Percentiles rank a stretch among this genome's conserved stretches.
phyloP scores from a whole-genome alignment of 2,113 vertebrate genomes.

The Mus spicilegus region DNA sequence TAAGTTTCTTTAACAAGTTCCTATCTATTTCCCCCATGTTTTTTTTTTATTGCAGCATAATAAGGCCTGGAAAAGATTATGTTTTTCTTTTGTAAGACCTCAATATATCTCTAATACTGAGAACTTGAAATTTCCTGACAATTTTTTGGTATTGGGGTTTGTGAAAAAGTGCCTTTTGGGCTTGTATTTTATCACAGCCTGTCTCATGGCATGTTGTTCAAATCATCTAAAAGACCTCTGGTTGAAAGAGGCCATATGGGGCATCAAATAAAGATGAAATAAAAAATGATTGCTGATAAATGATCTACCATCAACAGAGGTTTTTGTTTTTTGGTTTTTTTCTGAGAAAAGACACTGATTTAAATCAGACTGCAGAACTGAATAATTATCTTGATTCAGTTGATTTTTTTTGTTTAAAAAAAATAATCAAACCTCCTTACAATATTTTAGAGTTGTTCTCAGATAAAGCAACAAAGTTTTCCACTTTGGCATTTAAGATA shows the following conservation, averaged over 20 bases:
- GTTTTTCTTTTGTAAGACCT: slow-evolving; percentile 50
- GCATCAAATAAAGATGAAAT: not conserved
- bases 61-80: not conserved
- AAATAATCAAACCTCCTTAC: not conserved
- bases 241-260: not conserved
- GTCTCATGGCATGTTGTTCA: not conserved
- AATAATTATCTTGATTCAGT: slow-evolving; percentile 1
- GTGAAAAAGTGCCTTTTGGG: not conserved
- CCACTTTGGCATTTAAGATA: not conserved
- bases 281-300: not conserved
- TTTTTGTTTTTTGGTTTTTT: not conserved
- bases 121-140: not conserved
- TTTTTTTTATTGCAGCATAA: slow-evolving; percentile 10
- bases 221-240: not conserved
- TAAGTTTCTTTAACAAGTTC: not conserved
- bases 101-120: slow-evolving; percentile 9
- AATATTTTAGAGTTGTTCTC: not conserved
- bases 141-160: not conserved
- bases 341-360: not conserved
- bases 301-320: not conserved
- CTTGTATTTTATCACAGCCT: not conserved
- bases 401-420: not conserved
- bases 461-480: not conserved
- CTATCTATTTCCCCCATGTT: not conserved
- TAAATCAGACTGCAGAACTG: not conserved